Conservation (phyloP, 1,140 invertebrate species). For the Papilio glaucus region DNA sequence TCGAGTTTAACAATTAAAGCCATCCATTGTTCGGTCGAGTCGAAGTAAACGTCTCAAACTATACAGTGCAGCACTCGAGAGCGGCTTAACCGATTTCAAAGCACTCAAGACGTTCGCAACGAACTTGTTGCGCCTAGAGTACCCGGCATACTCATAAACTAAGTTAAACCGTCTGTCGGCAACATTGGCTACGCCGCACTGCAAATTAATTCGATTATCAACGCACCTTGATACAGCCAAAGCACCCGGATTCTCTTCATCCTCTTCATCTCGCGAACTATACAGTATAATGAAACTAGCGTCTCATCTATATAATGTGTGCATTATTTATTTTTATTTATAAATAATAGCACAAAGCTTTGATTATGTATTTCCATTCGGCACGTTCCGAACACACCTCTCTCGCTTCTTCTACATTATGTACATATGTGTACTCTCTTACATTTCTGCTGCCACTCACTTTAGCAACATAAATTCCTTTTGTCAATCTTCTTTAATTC, state of each 20-base stretch:
- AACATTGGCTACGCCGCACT: constrained; percentile 70
- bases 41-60: constrained; percentile 47
- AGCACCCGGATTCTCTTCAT: constrained; percentile 72
- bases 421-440: no score
- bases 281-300: constrained; percentile 50
- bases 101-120: constrained; percentile 77
- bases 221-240: constrained; percentile 74
- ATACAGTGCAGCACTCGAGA: constrained; percentile 54
- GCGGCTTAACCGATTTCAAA: constrained; percentile 75
- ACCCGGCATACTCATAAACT: constrained; percentile 78
- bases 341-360: no score
- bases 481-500: no score
- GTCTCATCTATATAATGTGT: neutral
- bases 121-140: constrained; percentile 79
- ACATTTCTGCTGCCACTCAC: no score
- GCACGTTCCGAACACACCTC: no score
- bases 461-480: no score
- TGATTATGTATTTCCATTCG: no score
- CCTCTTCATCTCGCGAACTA: constrained; percentile 64
- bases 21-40: constrained; percentile 48
- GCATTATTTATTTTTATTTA: no score
- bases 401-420: no score
- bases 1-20: constrained; percentile 43
- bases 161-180: constrained; percentile 76
- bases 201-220: constrained; percentile 80